Conservation (phyloP, 2,113 vertebrate genomes). For the Promerops cafer region DNA sequence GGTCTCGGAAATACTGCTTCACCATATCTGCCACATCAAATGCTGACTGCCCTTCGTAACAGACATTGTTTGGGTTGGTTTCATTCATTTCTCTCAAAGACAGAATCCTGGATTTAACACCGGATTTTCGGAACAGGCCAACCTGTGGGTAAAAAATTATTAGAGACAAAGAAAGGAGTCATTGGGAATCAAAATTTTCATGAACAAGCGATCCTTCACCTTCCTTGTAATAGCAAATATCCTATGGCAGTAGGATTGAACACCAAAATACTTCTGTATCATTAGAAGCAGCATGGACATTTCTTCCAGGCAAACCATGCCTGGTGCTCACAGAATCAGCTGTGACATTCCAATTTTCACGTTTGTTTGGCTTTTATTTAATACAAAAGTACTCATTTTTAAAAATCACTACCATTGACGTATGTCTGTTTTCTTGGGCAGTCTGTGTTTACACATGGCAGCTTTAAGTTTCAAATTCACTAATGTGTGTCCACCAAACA, state of each 20-base stretch:
- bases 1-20: constrained; percentile 90
- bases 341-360: not conserved
- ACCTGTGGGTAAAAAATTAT: constrained; percentile 64
- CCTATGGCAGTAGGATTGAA: not conserved
- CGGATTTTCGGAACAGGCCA: constrained; percentile 85
- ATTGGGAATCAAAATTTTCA: not conserved
- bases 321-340: not conserved
- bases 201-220: not conserved
- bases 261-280: not conserved
- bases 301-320: not conserved
- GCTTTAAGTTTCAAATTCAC: not conserved
- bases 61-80: constrained; percentile 67
- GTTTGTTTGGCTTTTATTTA: not conserved
- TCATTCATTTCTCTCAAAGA: constrained; percentile 83
- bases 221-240: not conserved
- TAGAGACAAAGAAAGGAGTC: not conserved
- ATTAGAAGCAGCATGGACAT: not conserved
- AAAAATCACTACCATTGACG: not conserved
- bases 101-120: constrained; percentile 86
- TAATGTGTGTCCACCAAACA: not conserved
- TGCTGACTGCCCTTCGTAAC: constrained; percentile 80
- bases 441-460: not conserved
- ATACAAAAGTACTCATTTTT: not conserved
- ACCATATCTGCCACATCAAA: constrained; percentile 90
- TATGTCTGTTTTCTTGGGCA: not conserved